Evolutionary conservation across 2,113 vertebrate species (phyloP).

Genomic region (Tachuris rubrigastra): DNA sequence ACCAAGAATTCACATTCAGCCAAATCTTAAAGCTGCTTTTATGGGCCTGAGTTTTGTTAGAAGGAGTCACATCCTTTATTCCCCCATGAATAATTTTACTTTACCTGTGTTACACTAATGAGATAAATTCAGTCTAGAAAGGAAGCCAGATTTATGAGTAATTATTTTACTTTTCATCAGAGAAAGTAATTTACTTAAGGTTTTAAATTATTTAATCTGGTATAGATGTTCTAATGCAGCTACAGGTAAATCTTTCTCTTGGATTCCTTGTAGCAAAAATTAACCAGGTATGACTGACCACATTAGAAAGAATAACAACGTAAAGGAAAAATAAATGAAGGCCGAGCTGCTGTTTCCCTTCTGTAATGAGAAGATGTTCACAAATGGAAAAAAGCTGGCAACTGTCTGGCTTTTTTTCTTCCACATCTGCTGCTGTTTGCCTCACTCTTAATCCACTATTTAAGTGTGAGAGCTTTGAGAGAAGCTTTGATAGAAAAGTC

Average conservation of each 20-base stretch:
- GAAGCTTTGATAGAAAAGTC: background rate
- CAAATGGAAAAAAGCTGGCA: background rate
- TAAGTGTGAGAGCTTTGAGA: background rate
- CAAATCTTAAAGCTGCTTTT: background rate
- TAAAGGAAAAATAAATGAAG: background rate
- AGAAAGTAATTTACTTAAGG: background rate
- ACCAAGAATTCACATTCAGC: background rate
- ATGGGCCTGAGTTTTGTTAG: background rate
- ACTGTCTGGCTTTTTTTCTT: background rate
- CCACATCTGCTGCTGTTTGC: background rate
- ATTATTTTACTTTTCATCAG: background rate
- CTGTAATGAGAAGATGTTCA: background rate
- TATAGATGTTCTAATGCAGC: background rate
- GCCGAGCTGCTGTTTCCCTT: background rate
- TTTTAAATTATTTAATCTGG: background rate
- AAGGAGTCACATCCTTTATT: background rate
- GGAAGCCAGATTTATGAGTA: background rate
- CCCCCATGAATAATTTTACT: background rate
- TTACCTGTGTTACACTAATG: background rate
- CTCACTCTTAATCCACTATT: background rate
- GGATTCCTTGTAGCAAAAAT: background rate
- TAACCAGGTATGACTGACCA: background rate
- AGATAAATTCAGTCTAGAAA: background rate
- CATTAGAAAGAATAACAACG: background rate
- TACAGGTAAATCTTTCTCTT: background rate